Evolutionary conservation across 2,888 invertebrate genomes (phyloP).

Genomic region (Lobophora halterata): DNA sequence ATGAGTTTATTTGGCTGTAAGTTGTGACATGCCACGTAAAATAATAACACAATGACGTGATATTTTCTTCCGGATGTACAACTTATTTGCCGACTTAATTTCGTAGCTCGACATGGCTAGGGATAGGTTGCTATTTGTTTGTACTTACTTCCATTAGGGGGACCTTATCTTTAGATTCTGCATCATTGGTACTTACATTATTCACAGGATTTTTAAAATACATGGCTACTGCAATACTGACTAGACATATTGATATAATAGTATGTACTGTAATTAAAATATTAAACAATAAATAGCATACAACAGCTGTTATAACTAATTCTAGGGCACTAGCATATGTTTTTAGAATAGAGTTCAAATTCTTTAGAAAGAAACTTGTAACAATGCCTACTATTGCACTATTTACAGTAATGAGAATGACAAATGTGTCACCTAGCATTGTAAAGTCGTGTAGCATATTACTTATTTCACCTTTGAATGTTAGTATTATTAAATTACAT

Average conservation of each 20-base stretch:
- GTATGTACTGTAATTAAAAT: constrained; percentile 93
- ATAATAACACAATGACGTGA: no score
- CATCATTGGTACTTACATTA: constrained; percentile 52
- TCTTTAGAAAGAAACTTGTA: constrained; percentile 95
- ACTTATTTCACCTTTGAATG: constrained; percentile 83
- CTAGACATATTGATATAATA: constrained; percentile 88
- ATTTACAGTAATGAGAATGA: constrained; percentile 91
- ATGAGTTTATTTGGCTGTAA: no score
- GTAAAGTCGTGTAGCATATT: constrained; percentile 81
- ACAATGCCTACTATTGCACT: constrained; percentile 96
- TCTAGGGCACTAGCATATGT: constrained; percentile 97
- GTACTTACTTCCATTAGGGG: constrained; percentile 53
- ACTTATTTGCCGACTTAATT: no score
- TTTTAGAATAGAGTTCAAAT: constrained; percentile 96
- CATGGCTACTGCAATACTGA: constrained; percentile 90
- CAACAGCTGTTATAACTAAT: constrained; percentile 92
- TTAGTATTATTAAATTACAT: constrained; percentile 90
- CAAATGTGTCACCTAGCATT: constrained; percentile 83
- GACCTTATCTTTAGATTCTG: constrained; percentile 45
- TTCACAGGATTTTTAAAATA: constrained; percentile 95
- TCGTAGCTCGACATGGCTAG: no score
- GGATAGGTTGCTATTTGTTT: constrained; percentile 14
- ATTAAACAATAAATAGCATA: constrained; percentile 91
- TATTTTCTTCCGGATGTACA: no score
- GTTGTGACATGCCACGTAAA: no score